phyloP scores from a whole-genome alignment of 2,113 vertebrate species.

The Emydocephalus ijimae region DNA sequence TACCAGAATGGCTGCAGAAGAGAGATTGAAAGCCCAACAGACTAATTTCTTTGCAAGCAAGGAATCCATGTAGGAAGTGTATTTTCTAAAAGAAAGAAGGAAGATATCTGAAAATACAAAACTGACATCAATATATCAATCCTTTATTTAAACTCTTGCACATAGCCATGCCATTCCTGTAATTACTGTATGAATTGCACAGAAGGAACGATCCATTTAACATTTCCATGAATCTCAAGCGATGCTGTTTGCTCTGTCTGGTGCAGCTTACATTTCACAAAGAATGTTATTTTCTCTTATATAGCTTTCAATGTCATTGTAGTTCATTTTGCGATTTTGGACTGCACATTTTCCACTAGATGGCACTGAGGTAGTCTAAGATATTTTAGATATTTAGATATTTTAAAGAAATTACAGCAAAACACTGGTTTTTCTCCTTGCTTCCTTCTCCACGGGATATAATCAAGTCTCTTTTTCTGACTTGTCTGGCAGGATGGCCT shows the following conservation, averaged over 20 bases:
- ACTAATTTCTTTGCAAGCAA: not conserved
- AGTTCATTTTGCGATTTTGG: not conserved
- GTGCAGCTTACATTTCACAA: slow-evolving; percentile 11
- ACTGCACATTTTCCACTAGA: not conserved
- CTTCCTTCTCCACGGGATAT: not conserved
- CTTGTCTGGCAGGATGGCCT: not conserved
- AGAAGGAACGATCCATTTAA: not conserved
- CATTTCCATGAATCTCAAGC: not conserved
- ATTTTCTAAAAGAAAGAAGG: not conserved
- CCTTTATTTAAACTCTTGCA: not conserved
- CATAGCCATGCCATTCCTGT: not conserved
- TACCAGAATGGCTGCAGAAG: not conserved
- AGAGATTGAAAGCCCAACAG: not conserved
- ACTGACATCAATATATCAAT: not conserved
- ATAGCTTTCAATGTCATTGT: fast-evolving
- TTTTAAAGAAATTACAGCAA: fast-evolving
- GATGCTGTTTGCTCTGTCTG: not conserved
- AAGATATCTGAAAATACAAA: not conserved
- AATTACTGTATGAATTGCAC: not conserved
- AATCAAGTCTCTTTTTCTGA: not conserved
- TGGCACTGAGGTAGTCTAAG: not conserved
- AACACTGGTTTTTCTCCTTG: not conserved
- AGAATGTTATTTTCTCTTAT: not conserved
- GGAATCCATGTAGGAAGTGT: not conserved
- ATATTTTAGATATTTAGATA: not conserved